Evolutionary conservation across 1,140 invertebrate genomes (phyloP), one percentile per base, ranked within the genome.

Genomic region (Adoxophyes honmai): DNA sequence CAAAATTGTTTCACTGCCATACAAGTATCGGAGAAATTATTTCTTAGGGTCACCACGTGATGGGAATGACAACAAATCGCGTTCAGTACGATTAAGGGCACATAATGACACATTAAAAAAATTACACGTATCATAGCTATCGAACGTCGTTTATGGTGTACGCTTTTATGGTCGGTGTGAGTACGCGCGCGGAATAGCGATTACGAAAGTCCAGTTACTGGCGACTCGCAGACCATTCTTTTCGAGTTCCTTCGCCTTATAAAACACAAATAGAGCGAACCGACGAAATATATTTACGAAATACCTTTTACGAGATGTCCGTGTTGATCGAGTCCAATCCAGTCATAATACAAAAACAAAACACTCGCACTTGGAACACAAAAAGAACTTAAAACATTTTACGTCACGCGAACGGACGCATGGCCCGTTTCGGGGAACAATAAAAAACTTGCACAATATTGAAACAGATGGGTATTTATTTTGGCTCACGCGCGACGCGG

Each of bases 161-260:
- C 60, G 73, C 81, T 67, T 76, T 80, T 82, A 85, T 75, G 81
- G 84, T 70, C 73, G 6, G 21, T 28, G 68, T 73, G 65, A 72
- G 67, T 72, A 87, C 81, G 79, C 78, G 69, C 63, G 71, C 72
- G 66, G 84, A 87, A 85, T 87, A 75, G 67, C 66, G 79, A 87
- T 85, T 87, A 70, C 77, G 70, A 86, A 83, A 87, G 84, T 87
- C 81, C 84, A 74, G 81, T 87, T 85, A 87, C 65, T 70, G 68
- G 64, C 70, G 66, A 68, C 64, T 76, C 57, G 52, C 59, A 59
- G 55, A 51, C 59, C 18, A 14, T 34, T 18, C 38, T 15, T 16
- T 15, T 16, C 39, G 34, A 8, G 34, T 21, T 13, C 42, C 14
- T 57, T 57, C 37, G 18, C 55, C 42, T 51, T 34, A 56, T 34